Base-by-base conservation (phyloP, 92 coral and sea anemone genomes). In the Actinernus sp. region DNA sequence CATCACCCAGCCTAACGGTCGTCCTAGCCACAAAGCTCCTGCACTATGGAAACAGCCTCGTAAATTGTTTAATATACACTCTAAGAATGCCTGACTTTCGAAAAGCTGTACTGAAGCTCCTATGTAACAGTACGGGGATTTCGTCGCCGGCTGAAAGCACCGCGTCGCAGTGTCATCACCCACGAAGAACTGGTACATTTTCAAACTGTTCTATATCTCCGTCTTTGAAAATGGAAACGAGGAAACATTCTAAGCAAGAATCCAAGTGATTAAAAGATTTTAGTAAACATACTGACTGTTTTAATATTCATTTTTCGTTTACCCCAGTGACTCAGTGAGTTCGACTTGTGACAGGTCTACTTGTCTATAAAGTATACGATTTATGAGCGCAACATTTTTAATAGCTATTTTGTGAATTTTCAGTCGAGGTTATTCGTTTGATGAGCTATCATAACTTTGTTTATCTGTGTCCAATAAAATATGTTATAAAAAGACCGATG, bases 11-110 rank as follows among this genome's bases (percentile, higher is more conserved):
- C 10, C 67, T 55, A 13, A 70, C 54, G 6, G 31, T 54, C 9
- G 25, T 70, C 2, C 63, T 33, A 18, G 56, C 78, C 0, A 70
- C 78, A 2, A 70, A 70, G 20, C 56, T 70, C 7, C 36, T 70
- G 4, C 78, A 70, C 58, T 70, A 56, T 39, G 78, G 66, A 3
- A 70, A 70, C 37, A 70, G 78, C 16, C 24, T 70, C 22, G 43
- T 49, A 2, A 70, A 70, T 40, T 70, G 78, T n/a, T 16, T 70
- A 17, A 66, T 70, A 1, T 70, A 70, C 20, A 26, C 78, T 11
- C 45, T 57, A n/a, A 41, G 78, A 18, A 70, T 70, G 78, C 78
- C 78, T 14, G 62, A 57, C 40, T 70, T 56, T 36, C 27, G 78
- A 56, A 55, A 57, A 38, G 65, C 78, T 46, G 66, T 70, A 0